phyloP scores from a whole-genome alignment of 2,113 vertebrate genomes.

The Thryonomys swinderianus region DNA sequence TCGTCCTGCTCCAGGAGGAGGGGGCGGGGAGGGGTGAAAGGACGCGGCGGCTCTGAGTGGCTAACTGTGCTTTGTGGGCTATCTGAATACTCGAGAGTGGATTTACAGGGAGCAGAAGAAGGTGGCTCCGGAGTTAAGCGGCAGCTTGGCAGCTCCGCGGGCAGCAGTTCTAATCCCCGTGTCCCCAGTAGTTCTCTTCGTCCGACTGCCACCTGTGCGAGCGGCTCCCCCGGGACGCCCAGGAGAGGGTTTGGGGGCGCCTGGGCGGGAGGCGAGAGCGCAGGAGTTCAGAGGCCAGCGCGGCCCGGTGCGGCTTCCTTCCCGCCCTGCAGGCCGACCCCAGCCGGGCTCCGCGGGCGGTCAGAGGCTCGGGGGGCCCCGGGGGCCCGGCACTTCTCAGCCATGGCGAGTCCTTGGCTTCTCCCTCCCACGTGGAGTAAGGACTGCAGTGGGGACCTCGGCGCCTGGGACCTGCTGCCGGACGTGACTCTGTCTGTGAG shows the following conservation, averaged over 20 bases:
- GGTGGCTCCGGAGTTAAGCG: slow-evolving; percentile 21
- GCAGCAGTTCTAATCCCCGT: slow-evolving; percentile 57
- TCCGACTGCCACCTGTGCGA: slow-evolving; percentile 32
- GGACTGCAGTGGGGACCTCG: background rate
- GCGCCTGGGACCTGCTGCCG: slow-evolving; percentile 36
- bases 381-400: slow-evolving; percentile 7
- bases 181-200: background rate
- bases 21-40: slow-evolving; percentile 16
- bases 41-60: slow-evolving; percentile 46
- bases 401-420: slow-evolving; percentile 52
- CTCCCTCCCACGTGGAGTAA: slow-evolving; percentile 50
- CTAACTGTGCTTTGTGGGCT: slow-evolving; percentile 66
- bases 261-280: background rate
- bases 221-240: slow-evolving; percentile 33
- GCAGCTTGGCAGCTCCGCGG: background rate
- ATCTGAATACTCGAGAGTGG: slow-evolving; percentile 60
- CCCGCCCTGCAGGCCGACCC: background rate
- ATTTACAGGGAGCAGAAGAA: slow-evolving; percentile 58
- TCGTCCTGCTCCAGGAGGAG: slow-evolving; percentile 49
- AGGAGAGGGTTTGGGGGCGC: background rate
- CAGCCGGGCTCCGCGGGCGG: fast-evolving
- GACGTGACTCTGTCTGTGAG: slow-evolving; percentile 25
- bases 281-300: background rate
- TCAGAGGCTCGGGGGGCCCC: slow-evolving; percentile 16
- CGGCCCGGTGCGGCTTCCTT: background rate